Percentiles rank a stretch among this genome's conserved stretches.
These are phyloP conservation scores for Drosophila novamexicana DNA, from an alignment of 1,140 invertebrate species.

Conservation along the genomic window DNA sequence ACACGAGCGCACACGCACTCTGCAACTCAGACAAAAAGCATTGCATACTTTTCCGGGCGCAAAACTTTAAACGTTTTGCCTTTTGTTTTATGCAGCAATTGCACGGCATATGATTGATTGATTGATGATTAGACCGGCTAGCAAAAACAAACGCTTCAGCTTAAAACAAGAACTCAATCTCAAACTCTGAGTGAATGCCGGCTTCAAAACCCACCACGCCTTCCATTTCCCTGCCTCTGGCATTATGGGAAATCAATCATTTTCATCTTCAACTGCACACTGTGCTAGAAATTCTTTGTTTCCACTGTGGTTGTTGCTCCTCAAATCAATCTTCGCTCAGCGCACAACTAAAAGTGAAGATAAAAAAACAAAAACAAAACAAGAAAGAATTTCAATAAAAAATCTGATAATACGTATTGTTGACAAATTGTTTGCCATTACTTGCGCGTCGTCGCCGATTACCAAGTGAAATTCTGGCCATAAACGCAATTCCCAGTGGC, in stretches of 20 bases:
- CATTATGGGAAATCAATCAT: conserved; percentile 76
- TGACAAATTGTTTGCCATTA: conserved; percentile 64
- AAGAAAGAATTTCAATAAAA: conserved; percentile 47
- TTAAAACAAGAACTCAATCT: conserved; percentile 56
- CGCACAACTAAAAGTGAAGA: conserved; percentile 29
- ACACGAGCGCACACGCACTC: conserved; percentile 29
- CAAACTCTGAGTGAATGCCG: conserved; percentile 54
- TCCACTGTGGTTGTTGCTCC: conserved; percentile 19
- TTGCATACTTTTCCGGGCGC: conserved; percentile 37
- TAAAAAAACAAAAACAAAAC: conserved; percentile 13
- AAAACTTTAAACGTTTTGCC: conserved; percentile 40
- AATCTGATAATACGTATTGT: conserved; percentile 63
- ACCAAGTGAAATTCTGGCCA: conserved; percentile 8
- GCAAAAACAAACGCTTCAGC: conserved; percentile 26
- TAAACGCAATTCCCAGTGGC: neutral
- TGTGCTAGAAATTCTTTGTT: conserved; percentile 43
- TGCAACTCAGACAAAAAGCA: conserved; percentile 23
- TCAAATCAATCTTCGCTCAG: conserved; percentile 65
- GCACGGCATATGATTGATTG: conserved; percentile 69
- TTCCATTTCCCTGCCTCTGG: conserved; percentile 13
- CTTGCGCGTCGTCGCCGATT: conserved; percentile 19
- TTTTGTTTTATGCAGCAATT: conserved; percentile 58
- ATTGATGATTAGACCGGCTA: conserved; percentile 64
- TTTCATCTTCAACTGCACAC: conserved; percentile 67
- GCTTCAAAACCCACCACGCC: neutral